phyloP scores from a whole-genome alignment of 37 sponge, comb jelly and placozoan species.

The Ianthella basta region DNA sequence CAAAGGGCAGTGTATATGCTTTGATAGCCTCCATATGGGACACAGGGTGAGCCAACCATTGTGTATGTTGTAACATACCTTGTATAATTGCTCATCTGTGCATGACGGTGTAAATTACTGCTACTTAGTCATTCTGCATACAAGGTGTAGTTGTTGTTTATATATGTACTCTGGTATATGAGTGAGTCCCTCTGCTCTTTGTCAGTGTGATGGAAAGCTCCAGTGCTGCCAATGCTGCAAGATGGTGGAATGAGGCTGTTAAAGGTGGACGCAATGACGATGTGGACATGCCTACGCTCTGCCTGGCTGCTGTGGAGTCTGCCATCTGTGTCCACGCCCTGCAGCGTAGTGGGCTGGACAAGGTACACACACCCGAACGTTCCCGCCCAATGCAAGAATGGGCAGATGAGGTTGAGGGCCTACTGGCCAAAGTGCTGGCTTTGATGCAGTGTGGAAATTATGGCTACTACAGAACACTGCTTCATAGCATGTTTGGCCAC shows the following conservation, averaged over 20 bases:
- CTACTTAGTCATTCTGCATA: too few relatives aligned
- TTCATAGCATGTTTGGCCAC: background rate
- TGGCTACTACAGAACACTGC: background rate
- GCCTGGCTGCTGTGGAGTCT: constrained; percentile 17
- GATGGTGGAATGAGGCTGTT: background rate
- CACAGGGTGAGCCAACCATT: constrained; percentile 20
- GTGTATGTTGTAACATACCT: background rate
- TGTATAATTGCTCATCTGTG: too few relatives aligned
- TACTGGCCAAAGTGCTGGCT: background rate
- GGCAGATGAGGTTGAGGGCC: background rate
- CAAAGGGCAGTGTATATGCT: background rate
- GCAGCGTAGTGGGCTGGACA: background rate
- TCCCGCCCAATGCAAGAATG: background rate
- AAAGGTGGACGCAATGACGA: background rate
- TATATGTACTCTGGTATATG: background rate
- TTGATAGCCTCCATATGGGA: constrained; percentile 8
- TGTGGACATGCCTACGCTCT: background rate
- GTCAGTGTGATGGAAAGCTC: background rate
- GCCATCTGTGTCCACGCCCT: background rate
- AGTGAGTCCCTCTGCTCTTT: background rate
- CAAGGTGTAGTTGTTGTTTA: too few relatives aligned
- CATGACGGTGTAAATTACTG: too few relatives aligned
- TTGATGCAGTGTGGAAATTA: too few relatives aligned
- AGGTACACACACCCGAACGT: constrained; percentile 1
- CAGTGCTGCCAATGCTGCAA: background rate